phyloP scores from a whole-genome alignment of 53 echinoderm and acorn worm genomes.

The Apostichopus leukothele region DNA sequence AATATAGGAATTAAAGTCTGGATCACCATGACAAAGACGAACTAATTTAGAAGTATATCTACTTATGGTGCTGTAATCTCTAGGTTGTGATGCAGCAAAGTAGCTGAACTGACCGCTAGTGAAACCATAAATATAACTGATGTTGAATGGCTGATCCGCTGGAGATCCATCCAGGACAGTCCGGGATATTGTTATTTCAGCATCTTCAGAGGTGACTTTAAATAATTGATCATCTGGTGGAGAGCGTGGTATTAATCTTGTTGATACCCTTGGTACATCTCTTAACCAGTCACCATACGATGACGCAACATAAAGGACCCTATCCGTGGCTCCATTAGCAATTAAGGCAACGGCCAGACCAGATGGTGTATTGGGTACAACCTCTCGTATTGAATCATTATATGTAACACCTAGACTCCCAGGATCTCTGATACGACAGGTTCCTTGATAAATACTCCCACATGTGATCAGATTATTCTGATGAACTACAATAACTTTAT shows the following conservation, averaged over 20 bases:
- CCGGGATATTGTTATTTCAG: constrained; percentile 31
- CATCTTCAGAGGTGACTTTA: constrained; percentile 8
- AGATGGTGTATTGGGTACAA: constrained; percentile 60
- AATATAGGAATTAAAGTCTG: constrained; percentile 66
- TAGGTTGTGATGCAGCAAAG: constrained; percentile 70
- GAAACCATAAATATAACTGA: constrained; percentile 80
- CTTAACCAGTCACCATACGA: constrained; percentile 63
- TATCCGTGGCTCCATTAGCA: constrained; percentile 48
- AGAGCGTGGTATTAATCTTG: constrained; percentile 44
- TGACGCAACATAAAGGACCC: constrained; percentile 66
- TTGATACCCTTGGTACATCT: constrained; percentile 58
- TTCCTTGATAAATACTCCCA: constrained; percentile 70
- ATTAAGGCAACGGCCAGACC: constrained; percentile 69
- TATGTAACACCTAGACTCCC: constrained; percentile 36
- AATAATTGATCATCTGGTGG: constrained; percentile 39
- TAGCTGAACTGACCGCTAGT: constrained; percentile 74
- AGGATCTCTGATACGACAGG: constrained; percentile 50
- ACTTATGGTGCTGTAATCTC: constrained; percentile 37
- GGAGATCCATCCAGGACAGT: constrained; percentile 41
- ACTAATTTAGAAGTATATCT: constrained; percentile 70
- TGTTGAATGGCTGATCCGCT: constrained; percentile 60
- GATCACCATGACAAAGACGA: constrained; percentile 76
- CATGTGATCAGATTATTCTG: constrained; percentile 50
- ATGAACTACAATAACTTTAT: constrained; percentile 72
- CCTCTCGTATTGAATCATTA: constrained; percentile 44